phyloP scores from a whole-genome alignment of 2,888 invertebrate genomes.

The Pyrochroa serraticornis region DNA sequence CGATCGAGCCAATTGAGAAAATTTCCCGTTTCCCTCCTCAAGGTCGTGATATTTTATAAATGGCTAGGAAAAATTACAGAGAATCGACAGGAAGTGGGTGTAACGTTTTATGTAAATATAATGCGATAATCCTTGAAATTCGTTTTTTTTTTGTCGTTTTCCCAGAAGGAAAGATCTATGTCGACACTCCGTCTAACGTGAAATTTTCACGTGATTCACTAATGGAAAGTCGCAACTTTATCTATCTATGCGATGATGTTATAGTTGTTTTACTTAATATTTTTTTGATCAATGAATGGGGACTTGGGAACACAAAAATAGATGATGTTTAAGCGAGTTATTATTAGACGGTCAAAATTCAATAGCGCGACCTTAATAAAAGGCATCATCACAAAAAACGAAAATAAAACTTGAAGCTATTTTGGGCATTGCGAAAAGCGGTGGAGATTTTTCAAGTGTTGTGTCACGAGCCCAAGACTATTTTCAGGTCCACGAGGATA shows the following conservation, averaged over 20 bases:
- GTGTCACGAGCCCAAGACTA: too few species aligned
- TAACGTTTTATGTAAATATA: conserved; percentile 31
- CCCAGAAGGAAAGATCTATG: conserved; percentile 18
- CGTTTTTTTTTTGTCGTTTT: conserved; percentile 11
- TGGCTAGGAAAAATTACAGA: conserved; percentile 5
- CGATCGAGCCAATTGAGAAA: too few species aligned
- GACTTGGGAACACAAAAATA: conserved; percentile 9
- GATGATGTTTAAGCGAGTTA: conserved; percentile 2
- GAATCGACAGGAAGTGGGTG: conserved; percentile 28
- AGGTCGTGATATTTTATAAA: not conserved
- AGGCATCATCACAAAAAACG: conserved; percentile 10
- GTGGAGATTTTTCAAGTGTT: too few species aligned
- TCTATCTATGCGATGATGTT: too few species aligned
- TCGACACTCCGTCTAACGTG: conserved; percentile 22
- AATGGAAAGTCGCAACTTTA: too few species aligned
- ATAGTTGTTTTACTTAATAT: too few species aligned
- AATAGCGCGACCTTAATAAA: conserved; percentile 25
- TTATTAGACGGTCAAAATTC: conserved; percentile 15
- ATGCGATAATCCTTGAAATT: conserved; percentile 29
- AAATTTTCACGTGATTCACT: conserved; percentile 2
- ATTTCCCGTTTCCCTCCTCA: not conserved
- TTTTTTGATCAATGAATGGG: conserved; percentile 15
- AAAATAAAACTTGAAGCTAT: conserved; percentile 8
- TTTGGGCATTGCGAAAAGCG: too few species aligned
- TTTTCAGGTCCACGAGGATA: too few species aligned